Conservation (phyloP, 2,888 invertebrate species). For the Caenorhabditis afra region DNA sequence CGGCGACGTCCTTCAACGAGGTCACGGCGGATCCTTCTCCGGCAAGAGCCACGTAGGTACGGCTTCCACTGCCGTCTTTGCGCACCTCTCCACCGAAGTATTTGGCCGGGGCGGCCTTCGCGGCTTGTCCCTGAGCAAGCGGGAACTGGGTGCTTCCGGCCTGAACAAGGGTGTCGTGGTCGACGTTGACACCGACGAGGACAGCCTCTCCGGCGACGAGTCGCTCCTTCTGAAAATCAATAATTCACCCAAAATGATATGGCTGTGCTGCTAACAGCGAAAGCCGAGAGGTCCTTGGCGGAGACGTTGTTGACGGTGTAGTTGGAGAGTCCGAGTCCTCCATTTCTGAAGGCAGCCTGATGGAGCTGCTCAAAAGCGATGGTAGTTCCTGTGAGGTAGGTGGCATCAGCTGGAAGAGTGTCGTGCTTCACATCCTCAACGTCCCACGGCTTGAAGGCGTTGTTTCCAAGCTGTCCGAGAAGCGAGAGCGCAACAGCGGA, state of each 20-base stretch:
- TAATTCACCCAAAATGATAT: not conserved
- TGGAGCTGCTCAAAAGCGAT: conserved; percentile 88
- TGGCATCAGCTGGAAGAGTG: conserved; percentile 62
- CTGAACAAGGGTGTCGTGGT: conserved; percentile 84
- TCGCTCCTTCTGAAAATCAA: conserved; percentile 48
- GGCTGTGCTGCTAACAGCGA: conserved; percentile 62
- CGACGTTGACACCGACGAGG: conserved; percentile 89
- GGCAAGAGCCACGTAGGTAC: conserved; percentile 75
- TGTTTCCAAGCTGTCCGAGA: conserved; percentile 84
- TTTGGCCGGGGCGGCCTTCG: conserved; percentile 51
- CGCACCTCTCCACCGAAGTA: conserved; percentile 74
- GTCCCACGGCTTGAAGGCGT: conserved; percentile 94
- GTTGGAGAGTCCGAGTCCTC: conserved; percentile 86
- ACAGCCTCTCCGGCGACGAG: conserved; percentile 84
- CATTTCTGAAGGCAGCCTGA: conserved; percentile 89
- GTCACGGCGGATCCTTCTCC: conserved; percentile 73
- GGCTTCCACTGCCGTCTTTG: conserved; percentile 41
- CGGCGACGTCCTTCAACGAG: conserved; percentile 73
- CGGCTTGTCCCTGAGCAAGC: conserved; percentile 73
- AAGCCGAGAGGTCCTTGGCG: conserved; percentile 54
- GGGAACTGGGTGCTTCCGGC: conserved; percentile 81
- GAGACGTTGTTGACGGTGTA: conserved; percentile 63
- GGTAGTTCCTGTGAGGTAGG: conserved; percentile 59
- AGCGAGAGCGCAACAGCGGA: conserved; percentile 74
- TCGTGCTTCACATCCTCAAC: conserved; percentile 84